Evolutionary conservation across 1,140 invertebrate species (phyloP).

Genomic region (Arctopsyche grandis): DNA sequence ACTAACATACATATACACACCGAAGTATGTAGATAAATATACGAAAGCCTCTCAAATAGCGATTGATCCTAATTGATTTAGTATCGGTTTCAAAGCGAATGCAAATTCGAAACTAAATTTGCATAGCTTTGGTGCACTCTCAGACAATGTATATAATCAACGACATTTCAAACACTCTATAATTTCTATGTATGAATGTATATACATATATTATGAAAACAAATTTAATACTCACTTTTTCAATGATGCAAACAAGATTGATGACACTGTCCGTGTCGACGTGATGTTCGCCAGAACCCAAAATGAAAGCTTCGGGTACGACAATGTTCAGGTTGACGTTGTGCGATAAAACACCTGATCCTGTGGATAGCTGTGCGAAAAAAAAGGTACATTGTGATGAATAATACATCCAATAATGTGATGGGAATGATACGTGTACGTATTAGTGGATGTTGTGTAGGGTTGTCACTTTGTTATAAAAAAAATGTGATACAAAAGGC

Average conservation of each 20-base stretch:
- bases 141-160: not conserved
- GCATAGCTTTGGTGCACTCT: not conserved
- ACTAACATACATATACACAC: not conserved
- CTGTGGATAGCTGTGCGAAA: slow-evolving; percentile 78
- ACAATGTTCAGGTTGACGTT: slow-evolving; percentile 89
- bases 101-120: not conserved
- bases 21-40: not conserved
- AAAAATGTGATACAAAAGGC: too few relatives aligned
- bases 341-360: slow-evolving; percentile 85
- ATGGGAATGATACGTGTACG: not conserved
- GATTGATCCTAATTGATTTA: not conserved
- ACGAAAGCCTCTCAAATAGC: not conserved
- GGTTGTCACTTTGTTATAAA: too few relatives aligned
- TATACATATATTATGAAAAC: too few relatives aligned
- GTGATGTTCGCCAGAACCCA: slow-evolving; percentile 87
- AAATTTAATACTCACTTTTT: slow-evolving; percentile 82
- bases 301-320: slow-evolving; percentile 86
- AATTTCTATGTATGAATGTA: too few relatives aligned
- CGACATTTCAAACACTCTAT: too few relatives aligned
- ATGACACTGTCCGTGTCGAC: slow-evolving; percentile 90
- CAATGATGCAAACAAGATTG: slow-evolving; percentile 90
- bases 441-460: not conserved
- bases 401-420: not conserved
- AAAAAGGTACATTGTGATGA: not conserved
- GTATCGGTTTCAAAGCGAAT: not conserved